Percentiles rank a stretch among this genome's conserved stretches.
phyloP scores from a whole-genome alignment of 2,113 vertebrate genomes.

The Rhodinocichla rosea region DNA sequence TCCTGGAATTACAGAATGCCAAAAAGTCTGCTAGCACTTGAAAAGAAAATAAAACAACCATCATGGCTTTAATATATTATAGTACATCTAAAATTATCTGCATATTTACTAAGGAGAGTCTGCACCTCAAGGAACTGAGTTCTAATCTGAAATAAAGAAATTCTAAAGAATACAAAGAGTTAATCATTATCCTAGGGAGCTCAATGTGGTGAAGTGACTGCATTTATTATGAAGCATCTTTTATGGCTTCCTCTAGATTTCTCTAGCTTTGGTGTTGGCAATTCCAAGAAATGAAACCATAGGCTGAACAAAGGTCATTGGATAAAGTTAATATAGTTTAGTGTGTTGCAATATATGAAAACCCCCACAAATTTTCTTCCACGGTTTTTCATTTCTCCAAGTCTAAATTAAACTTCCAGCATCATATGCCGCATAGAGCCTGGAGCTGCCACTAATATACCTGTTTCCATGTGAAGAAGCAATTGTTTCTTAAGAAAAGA shows the following conservation, averaged over 20 bases:
- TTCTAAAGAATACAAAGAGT: not conserved
- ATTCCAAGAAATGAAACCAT: slow-evolving; percentile 9
- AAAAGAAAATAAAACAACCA: not conserved
- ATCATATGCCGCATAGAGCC: not conserved
- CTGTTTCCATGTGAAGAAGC: slow-evolving; percentile 5
- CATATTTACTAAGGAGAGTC: not conserved
- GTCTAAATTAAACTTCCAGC: slow-evolving; percentile 46
- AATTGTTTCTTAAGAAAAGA: not conserved
- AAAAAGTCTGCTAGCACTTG: not conserved
- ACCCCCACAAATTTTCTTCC: not conserved
- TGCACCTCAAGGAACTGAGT: not conserved
- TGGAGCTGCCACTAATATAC: slow-evolving; percentile 24
- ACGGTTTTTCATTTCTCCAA: slow-evolving; percentile 39
- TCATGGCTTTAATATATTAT: not conserved
- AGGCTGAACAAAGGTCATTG: slow-evolving; percentile 6
- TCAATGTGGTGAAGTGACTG: not conserved
- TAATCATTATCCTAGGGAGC: not conserved
- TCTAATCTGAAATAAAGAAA: not conserved
- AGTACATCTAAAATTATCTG: not conserved
- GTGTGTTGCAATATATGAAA: slow-evolving; percentile 31
- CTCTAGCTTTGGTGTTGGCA: not conserved
- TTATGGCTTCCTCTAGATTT: not conserved
- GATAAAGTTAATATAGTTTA: slow-evolving; percentile 41
- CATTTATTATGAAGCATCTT: not conserved
- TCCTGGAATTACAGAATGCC: not conserved